These are phyloP conservation scores for Thereva unica DNA, from an alignment of 2,888 invertebrate species.

Conservation along the genomic window DNA sequence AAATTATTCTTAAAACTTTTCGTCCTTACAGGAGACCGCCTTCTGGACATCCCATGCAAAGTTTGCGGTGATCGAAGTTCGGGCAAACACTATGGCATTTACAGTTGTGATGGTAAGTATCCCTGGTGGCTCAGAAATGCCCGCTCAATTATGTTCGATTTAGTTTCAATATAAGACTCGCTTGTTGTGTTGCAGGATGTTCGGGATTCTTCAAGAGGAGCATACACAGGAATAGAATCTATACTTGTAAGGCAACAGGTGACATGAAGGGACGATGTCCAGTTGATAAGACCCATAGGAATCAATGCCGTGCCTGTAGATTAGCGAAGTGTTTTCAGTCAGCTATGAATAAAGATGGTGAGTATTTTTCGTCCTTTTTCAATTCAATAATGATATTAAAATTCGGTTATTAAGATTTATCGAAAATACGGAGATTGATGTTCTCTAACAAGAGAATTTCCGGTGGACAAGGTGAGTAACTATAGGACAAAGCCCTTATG, in stretches of 20 bases:
- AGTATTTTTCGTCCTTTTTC: conserved; percentile 56
- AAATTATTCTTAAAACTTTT: neutral
- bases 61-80: conserved; percentile 99
- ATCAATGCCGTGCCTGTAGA: conserved; percentile 95
- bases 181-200: conserved; percentile 67
- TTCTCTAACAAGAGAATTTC: too few relatives aligned
- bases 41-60: conserved; percentile 97
- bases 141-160: neutral
- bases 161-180: neutral
- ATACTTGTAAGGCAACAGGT: conserved; percentile 95
- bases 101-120: conserved; percentile 93
- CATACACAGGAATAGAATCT: conserved; percentile 93
- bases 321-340: conserved; percentile 94
- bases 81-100: conserved; percentile 99
- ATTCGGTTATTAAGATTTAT: too few relatives aligned
- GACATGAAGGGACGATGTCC: conserved; percentile 91
- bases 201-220: conserved; percentile 96
- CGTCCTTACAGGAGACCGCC: conserved; percentile 77
- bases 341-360: conserved; percentile 98
- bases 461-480: too few relatives aligned
- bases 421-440: too few relatives aligned
- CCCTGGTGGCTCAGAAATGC: neutral
- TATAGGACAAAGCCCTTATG: too few relatives aligned
- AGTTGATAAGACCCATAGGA: conserved; percentile 95
- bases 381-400: too few relatives aligned